Conservation (phyloP, 2,797 vertebrate genomes). For the Thalassophryne amazonica region DNA sequence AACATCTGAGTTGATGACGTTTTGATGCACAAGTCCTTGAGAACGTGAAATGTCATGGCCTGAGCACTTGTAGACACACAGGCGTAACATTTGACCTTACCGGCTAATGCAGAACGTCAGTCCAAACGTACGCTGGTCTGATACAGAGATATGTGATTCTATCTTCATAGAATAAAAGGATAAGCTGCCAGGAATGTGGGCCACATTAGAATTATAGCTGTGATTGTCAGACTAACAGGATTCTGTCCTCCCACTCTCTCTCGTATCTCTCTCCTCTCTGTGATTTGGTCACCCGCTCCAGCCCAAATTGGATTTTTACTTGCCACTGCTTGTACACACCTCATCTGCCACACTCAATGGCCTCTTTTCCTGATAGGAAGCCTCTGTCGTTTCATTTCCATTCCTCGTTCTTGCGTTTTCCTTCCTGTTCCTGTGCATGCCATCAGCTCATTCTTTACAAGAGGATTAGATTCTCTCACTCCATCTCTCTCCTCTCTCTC, state of each 20-base stretch:
- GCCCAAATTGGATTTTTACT: slow-evolving; percentile 72
- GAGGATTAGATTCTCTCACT: slow-evolving; percentile 73
- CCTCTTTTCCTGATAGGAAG: slow-evolving; percentile 58
- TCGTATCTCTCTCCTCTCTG: slow-evolving; percentile 41
- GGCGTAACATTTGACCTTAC: neutral
- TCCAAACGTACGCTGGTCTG: slow-evolving; percentile 20
- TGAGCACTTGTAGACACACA: slow-evolving; percentile 6
- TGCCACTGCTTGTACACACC: slow-evolving; percentile 59
- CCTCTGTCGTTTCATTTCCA: slow-evolving; percentile 66
- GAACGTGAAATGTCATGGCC: slow-evolving; percentile 35
- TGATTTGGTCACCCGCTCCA: slow-evolving; percentile 49
- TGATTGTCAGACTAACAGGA: slow-evolving; percentile 73
- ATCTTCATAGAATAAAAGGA: slow-evolving; percentile 55
- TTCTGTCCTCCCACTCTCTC: slow-evolving; percentile 50
- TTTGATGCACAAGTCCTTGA: slow-evolving; percentile 32
- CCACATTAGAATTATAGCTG: slow-evolving; percentile 70
- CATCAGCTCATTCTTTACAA: slow-evolving; percentile 74
- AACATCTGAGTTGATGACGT: slow-evolving; percentile 59
- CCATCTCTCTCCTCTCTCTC: slow-evolving; percentile 46
- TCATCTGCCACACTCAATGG: slow-evolving; percentile 66
- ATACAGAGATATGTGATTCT: slow-evolving; percentile 61
- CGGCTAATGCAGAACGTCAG: slow-evolving; percentile 34
- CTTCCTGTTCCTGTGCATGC: slow-evolving; percentile 57
- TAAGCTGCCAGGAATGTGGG: slow-evolving; percentile 69
- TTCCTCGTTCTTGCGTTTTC: slow-evolving; percentile 36